Evolutionary conservation across 1,140 invertebrate species (phyloP).

Genomic region (Drosophila bocqueti): DNA sequence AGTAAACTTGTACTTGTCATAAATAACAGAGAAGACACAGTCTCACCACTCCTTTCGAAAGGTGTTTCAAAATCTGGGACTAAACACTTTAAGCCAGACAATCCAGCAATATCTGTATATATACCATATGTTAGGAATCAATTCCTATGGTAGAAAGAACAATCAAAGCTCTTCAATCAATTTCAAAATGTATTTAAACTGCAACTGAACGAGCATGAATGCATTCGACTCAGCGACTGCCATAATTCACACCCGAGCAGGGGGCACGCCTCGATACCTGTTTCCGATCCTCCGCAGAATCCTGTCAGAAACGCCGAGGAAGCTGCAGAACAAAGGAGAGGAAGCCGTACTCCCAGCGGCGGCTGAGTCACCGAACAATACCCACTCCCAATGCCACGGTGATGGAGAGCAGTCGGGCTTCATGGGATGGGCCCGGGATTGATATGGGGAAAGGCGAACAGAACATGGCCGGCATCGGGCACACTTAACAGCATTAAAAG

Average conservation of each 20-base stretch:
- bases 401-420: conserved; percentile 29
- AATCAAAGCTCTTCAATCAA: background rate
- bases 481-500: conserved; percentile 24
- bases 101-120: too few relatives aligned
- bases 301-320: background rate
- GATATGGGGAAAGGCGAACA: conserved; percentile 17
- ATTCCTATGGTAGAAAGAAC: background rate
- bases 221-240: background rate
- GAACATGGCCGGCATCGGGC: conserved; percentile 9
- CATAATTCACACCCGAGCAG: conserved; percentile 17
- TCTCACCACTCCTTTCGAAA: background rate
- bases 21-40: conserved; percentile 60
- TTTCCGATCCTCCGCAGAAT: conserved; percentile 21
- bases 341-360: conserved; percentile 15
- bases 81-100: background rate
- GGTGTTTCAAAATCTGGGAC: background rate
- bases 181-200: background rate
- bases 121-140: background rate
- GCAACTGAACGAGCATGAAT: conserved; percentile 16
- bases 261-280: conserved; percentile 11
- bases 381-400: conserved; percentile 1
- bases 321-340: conserved; percentile 25
- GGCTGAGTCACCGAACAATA: conserved; percentile 32
- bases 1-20: conserved; percentile 71
- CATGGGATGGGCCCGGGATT: conserved; percentile 29